Evolutionary conservation across 1,140 invertebrate genomes (phyloP), one percentile per base, ranked within the genome.

Genomic region (Pogonognathellus flavescens): DNA sequence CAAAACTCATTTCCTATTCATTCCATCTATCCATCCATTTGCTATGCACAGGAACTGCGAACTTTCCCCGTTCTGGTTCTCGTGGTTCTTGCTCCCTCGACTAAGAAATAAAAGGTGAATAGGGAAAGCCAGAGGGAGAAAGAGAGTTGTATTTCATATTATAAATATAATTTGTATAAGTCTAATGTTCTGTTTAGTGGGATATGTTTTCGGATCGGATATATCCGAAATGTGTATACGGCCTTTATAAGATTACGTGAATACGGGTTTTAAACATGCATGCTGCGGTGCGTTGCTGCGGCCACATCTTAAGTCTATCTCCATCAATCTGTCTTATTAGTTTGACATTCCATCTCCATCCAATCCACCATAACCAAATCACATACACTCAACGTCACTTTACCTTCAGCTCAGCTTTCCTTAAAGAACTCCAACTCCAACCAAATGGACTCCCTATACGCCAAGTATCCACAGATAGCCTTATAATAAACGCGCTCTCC

Each of bases 1-100:
- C 70, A 76, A 72, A 62, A 76, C 70, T 76, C 70, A 76, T 76
- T 76, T 76, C 70, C 70, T 76, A 76, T 76, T 76, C 70, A 76
- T 76, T 76, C 70, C 70, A 72, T 72, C 66, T 22, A 70, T 70
- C 25, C 66, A 76, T 76, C 70, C 31, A 76, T 49, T 50, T 50
- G 31, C 62, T 66, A 6, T 25, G 18, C 60, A 66, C 62, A 66
- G 11, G 22, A 31, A 66, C 62, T 55, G 53, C 11, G 53, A 55
- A 55, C 53, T 55, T 55, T 31, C 22, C 20, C 10, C 13, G 31
- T 41, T 41, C 31, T 41, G 31, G 31, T 41, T 41, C 31, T 41
- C n/a, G n/a, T 41, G 31, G 2, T 41, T 6, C 31, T 6, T 41
- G 2, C 25, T 25, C 22, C 66, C 25, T 25, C 25, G 1, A 14